Base-by-base conservation (phyloP, 2,113 vertebrate species). In the Stigmatopora nigra region DNA sequence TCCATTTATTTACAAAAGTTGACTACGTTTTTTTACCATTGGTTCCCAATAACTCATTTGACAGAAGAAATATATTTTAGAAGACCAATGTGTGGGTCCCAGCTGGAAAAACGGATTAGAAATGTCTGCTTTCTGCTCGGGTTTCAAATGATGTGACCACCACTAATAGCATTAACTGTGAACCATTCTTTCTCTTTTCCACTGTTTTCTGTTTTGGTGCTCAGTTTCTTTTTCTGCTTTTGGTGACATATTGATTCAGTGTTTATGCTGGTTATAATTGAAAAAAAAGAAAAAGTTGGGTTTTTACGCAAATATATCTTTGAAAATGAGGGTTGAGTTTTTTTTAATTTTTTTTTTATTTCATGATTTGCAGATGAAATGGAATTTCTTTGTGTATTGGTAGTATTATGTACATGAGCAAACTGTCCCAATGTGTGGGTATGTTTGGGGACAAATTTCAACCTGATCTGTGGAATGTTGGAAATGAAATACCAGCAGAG, bases 211-310 rank as follows among this genome's bases (percentile, higher is more conserved):
- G 86, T 80, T 77, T 79, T 63, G 78, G 76, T 80, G 85, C 84
- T 84, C 67, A 79, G 52, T 84, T 85, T 69, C 66, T 88, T 87
- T 88, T 83, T 76, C 78, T 65, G 86, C 83, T 86, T 87, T 82
- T 73, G 86, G 84, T 89, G 88, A 84, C 80, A 83, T 85, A 82
- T 84, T 86, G 82, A 87, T 79, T 86, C 82, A 84, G 75, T 84
- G 84, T 84, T 78, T 74, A 85, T 15, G 81, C 84, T 79, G 82
- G 81, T 81, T 86, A 81, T 75, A 85, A 80, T 83, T 53, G 71
- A 81, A 85, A 82, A 81, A 76, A 22, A 67, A 70, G 9, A 41
- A 41, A 81, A 48, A 46, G 55, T 74, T 70, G 63, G 38, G 57
- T 47, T 69, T 70, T 78, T 47, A 58, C 69, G 69, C 78, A 57